Evolutionary conservation across 2,888 invertebrate species (phyloP), one percentile per base, ranked within the genome.

Genomic region (Ophion slaviceki): DNA sequence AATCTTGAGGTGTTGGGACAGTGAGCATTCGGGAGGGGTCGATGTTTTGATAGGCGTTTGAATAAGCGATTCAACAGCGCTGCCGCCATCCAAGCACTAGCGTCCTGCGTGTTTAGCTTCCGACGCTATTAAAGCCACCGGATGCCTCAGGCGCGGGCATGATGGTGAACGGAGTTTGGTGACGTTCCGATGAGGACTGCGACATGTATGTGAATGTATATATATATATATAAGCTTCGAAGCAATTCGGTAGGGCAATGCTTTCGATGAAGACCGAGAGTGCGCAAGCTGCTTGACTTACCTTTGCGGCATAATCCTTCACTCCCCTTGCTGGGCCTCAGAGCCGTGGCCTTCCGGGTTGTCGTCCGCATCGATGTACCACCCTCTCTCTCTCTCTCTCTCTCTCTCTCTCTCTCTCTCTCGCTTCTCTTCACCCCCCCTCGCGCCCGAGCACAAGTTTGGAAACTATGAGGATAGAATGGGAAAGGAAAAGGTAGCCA

Each of bases 271-370:
- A 68, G 75, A 75, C 72, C 61, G 61, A 76, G 59, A 68, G 70
- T 62, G 17, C 40, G 75, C 32, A 68, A 78, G 68, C 77, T 40
- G 77, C 77, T 86, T 87, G 88, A 88, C 88, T 89, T 89, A 88
- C 88, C 88, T 89, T 24, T 82, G 82, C 83, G 86, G 20, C 7
- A 84, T 89, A 88, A 89, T 89, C 88, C 85, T 84, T 82, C 84
- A 72, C 82, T 67, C 76, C 79, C 77, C 78, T 83, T 64, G 78
- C 77, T 81, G 75, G 64, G 66, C 77, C 77, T 80, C 57, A 67
- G 83, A 64, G 68, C 53, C 82, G 74, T 80, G 71, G 80, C 81
- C 76, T 87, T 82, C 80, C 80, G 86, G 84, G 64, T 87, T 87
- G 87, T 88, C 88, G 88, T 88, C 88, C 76, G 77, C 86, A 75